Conservation (phyloP, 2,888 invertebrate genomes). For the Microplitis manilae region DNA sequence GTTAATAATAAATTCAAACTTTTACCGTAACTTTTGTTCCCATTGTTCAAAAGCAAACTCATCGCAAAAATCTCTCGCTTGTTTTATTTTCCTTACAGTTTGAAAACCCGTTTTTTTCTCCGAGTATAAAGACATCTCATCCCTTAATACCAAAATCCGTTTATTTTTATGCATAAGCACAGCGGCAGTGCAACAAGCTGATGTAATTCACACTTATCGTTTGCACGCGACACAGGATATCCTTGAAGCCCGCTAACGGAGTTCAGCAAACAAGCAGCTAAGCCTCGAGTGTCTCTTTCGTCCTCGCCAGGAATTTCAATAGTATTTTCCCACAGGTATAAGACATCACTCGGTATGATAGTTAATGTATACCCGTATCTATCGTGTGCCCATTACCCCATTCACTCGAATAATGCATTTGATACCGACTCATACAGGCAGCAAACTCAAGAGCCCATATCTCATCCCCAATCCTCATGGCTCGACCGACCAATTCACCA, state of each 20-base stretch:
- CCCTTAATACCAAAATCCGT: not conserved
- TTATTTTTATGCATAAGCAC: not conserved
- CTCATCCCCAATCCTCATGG: not conserved
- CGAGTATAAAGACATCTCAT: not conserved
- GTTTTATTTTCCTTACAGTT: not conserved
- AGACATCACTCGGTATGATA: conserved; percentile 39
- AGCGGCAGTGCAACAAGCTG: conserved; percentile 44
- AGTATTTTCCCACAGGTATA: conserved; percentile 62
- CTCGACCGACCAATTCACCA: conserved; percentile 21
- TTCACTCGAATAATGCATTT: conserved; percentile 27
- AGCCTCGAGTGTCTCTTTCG: conserved; percentile 44
- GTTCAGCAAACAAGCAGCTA: conserved; percentile 33
- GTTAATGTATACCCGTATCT: conserved; percentile 23
- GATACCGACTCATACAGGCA: conserved; percentile 16
- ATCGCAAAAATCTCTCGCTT: not conserved
- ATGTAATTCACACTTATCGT: conserved; percentile 65
- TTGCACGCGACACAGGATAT: conserved; percentile 69
- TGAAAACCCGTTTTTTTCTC: not conserved
- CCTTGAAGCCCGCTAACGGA: conserved; percentile 68
- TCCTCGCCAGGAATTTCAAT: conserved; percentile 57
- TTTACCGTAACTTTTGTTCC: conserved; percentile 26
- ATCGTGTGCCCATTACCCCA: conserved; percentile 35
- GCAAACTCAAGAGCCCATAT: too few relatives aligned
- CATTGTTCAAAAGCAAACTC: conserved; percentile 14
- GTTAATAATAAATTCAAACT: conserved; percentile 30